Base-by-base conservation (phyloP, 2,888 invertebrate genomes). In the Cheilosia scutellata region DNA sequence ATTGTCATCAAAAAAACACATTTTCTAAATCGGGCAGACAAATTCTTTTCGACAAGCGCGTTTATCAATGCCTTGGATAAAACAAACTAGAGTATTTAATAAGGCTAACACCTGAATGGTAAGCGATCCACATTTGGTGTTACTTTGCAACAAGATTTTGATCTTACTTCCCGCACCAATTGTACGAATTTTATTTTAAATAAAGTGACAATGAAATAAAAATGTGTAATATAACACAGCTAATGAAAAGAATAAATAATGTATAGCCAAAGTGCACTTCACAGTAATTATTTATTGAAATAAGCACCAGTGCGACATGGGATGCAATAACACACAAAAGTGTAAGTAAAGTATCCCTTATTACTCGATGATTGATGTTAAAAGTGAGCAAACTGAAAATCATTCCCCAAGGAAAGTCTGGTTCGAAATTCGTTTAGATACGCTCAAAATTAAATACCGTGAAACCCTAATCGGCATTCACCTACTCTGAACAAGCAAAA, bases 381-480 rank as follows among this genome's bases (percentile, higher is more conserved):
- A 33, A 78, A 47, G 40, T 44, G 33, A 63, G 71, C 70, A 70
- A 68, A 72, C 29, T 16, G 47, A 7, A 11, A 70, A 42, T 58
- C 40, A 44, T 11, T 60, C 47, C 42, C 16, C 9, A 63, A 71
- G 33, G 51, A 31, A 37, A 58, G 53, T 49, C 51, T 62, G 71
- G 80, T 86, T 63, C 37, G n/a, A 71, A 76, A 86, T 62, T 49
- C 76, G 66, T 71, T 86, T 86, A 76, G 44, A 20, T 40, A 68
- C 31, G 80, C 71, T 76, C 4, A 72, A 51, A 86, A 80, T 66
- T 86, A 86, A 86, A 86, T 72, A 72, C 86, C 86, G 76, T 86
- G 66, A 80, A 86, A 86, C 86, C 82, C 66, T 77, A 72, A 82
- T 77, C 63, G 29, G n/a, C 37, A 47, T 58, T 27, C 57, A 65